A percentile compares a stretch with the other conserved stretches of the same genome.
Conservation (phyloP, 2,797 vertebrate species). For the Lutjanus campechanus region DNA sequence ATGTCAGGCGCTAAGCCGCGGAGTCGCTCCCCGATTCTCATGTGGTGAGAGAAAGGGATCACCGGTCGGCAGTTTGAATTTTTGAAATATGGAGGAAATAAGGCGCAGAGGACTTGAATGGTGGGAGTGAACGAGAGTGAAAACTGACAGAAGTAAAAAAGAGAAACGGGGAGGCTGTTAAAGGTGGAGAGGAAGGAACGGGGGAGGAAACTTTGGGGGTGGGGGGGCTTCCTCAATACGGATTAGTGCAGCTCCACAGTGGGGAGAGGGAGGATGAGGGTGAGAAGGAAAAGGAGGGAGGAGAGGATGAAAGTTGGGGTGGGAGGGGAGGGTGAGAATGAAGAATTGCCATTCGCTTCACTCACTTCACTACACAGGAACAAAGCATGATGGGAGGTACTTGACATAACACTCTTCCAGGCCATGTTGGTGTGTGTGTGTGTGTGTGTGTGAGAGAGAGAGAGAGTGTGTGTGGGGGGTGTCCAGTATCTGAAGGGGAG, state of each 20-base stretch:
- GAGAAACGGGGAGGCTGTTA: slow-evolving; percentile 81
- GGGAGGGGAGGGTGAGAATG: slow-evolving; percentile 87
- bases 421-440: slow-evolving; percentile 87
- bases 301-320: slow-evolving; percentile 83
- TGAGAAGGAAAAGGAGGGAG: slow-evolving; percentile 89
- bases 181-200: slow-evolving; percentile 64
- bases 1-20: slow-evolving; percentile 53
- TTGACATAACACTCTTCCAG: slow-evolving; percentile 98
- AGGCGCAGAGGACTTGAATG: slow-evolving; percentile 59
- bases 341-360: slow-evolving; percentile 95
- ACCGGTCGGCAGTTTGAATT: slow-evolving; percentile 53
- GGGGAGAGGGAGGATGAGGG: slow-evolving; percentile 62
- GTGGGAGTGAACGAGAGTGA: slow-evolving; percentile 61
- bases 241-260: slow-evolving; percentile 90
- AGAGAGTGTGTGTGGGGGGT: slow-evolving; percentile 29
- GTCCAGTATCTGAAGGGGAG: slow-evolving; percentile 58
- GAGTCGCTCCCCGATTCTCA: slow-evolving; percentile 55
- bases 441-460: slow-evolving; percentile 30
- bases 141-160: slow-evolving; percentile 77
- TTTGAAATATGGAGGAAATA: slow-evolving; percentile 75
- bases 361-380: slow-evolving; percentile 94
- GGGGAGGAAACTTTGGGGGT: slow-evolving; percentile 84
- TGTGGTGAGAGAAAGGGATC: slow-evolving; percentile 80
- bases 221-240: slow-evolving; percentile 88
- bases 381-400: slow-evolving; percentile 98